Evolutionary conservation across 2,888 invertebrate genomes (phyloP).

Genomic region (Eilema sororculum): DNA sequence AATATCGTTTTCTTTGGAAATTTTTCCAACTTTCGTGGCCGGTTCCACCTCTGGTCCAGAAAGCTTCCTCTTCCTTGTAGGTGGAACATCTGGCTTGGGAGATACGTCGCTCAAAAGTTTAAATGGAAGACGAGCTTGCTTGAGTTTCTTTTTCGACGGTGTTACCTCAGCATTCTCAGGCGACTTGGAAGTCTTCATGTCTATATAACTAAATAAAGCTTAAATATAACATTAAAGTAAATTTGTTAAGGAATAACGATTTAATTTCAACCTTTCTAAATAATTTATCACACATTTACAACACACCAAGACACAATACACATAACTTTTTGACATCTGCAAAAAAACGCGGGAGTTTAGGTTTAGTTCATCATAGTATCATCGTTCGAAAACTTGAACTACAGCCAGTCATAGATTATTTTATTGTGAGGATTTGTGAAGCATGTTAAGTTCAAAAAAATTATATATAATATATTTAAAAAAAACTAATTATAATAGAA

Average conservation of each 20-base stretch:
- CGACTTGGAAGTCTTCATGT: slow-evolving; percentile 78
- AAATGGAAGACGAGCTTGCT: slow-evolving; percentile 88
- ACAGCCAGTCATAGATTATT: neutral
- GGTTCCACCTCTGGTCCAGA: slow-evolving; percentile 72
- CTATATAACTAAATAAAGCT: slow-evolving; percentile 43
- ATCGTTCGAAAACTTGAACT: slow-evolving; percentile 40
- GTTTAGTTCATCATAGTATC: no score
- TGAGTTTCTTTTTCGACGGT: slow-evolving; percentile 86
- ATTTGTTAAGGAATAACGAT: slow-evolving; percentile 25
- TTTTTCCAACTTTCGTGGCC: slow-evolving; percentile 75
- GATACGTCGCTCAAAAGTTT: slow-evolving; percentile 83
- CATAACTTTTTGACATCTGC: slow-evolving; percentile 66
- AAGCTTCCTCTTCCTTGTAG: slow-evolving; percentile 79
- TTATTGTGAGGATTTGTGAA: neutral
- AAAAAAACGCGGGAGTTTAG: slow-evolving; percentile 74
- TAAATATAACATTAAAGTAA: slow-evolving; percentile 43
- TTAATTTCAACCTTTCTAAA: slow-evolving; percentile 42
- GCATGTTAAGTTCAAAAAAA: neutral
- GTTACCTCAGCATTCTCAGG: slow-evolving; percentile 73
- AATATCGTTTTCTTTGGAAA: slow-evolving; percentile 74
- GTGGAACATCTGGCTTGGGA: slow-evolving; percentile 65
- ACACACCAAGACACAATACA: slow-evolving; percentile 58
- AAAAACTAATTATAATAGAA: no score
- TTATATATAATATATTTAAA: no score
- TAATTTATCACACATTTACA: slow-evolving; percentile 50